Conservation (phyloP, 2,888 invertebrate genomes). For the Orgyia antiqua region DNA sequence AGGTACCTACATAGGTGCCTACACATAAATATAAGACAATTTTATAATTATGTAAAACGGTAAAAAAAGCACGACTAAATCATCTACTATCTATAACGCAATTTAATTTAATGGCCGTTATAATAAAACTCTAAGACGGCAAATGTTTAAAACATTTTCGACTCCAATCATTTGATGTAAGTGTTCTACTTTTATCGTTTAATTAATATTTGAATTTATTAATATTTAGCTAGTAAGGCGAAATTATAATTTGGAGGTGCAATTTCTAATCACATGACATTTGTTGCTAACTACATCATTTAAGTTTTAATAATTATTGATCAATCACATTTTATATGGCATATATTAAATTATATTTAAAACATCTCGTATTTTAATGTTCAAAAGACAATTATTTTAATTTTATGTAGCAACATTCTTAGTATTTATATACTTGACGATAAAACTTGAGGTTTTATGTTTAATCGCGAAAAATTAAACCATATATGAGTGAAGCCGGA, state of each 20-base stretch:
- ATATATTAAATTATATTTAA: slow-evolving; percentile 6
- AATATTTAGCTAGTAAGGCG: slow-evolving; percentile 27
- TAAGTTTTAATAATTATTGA: slow-evolving; percentile 11
- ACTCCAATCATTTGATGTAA: slow-evolving; percentile 55
- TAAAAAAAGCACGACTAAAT: slow-evolving; percentile 62
- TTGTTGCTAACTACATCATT: slow-evolving; percentile 8
- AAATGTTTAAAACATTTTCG: slow-evolving; percentile 53
- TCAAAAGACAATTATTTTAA: slow-evolving; percentile 6
- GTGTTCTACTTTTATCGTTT: slow-evolving; percentile 58
- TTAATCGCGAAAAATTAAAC: slow-evolving; percentile 16
- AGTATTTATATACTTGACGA: slow-evolving; percentile 7
- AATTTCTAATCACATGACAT: slow-evolving; percentile 17
- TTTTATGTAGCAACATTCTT: slow-evolving; percentile 11
- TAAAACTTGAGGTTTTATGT: slow-evolving; percentile 17
- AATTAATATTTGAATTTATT: slow-evolving; percentile 45
- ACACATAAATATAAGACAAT: slow-evolving; percentile 64
- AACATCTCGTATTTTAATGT: slow-evolving; percentile 2
- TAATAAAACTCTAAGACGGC: slow-evolving; percentile 63
- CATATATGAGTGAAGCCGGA: slow-evolving; percentile 19
- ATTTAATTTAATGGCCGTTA: slow-evolving; percentile 66
- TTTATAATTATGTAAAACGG: slow-evolving; percentile 74
- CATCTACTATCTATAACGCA: slow-evolving; percentile 69
- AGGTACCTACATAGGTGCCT: slow-evolving; percentile 24
- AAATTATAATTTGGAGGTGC: slow-evolving; percentile 14
- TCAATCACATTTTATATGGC: slow-evolving; percentile 14